Evolutionary conservation across 2,888 invertebrate genomes (phyloP).

Genomic region (Trachelus iudaicus): DNA sequence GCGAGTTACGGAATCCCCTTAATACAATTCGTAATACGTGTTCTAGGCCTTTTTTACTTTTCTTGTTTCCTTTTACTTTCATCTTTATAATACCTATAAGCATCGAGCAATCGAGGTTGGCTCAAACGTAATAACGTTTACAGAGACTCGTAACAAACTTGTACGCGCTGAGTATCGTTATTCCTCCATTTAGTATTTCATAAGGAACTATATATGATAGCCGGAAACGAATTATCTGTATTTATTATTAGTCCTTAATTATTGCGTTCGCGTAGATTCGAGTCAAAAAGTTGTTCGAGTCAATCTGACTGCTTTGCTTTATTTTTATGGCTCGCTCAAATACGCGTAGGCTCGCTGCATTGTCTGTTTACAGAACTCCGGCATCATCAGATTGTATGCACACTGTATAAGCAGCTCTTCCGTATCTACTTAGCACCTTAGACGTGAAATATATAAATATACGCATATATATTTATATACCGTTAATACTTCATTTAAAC

Average conservation of each 20-base stretch:
- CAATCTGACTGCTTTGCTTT: background rate
- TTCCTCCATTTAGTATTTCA: background rate
- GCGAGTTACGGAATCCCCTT: background rate
- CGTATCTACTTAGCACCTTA: constrained; percentile 23
- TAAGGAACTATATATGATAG: background rate
- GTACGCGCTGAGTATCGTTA: background rate
- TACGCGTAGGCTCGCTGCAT: background rate
- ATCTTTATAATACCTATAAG: background rate
- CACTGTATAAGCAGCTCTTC: background rate
- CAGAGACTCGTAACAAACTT: background rate
- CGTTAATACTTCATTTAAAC: constrained; percentile 28
- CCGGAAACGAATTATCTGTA: background rate
- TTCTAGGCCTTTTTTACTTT: background rate
- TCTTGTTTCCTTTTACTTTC: background rate
- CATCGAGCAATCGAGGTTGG: background rate
- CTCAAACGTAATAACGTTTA: background rate
- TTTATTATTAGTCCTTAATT: background rate
- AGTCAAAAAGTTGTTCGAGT: background rate
- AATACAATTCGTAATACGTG: background rate
- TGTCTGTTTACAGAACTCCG: background rate
- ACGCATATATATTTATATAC: constrained; percentile 29
- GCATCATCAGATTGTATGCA: background rate
- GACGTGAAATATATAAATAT: constrained; percentile 16
- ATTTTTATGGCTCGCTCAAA: background rate
- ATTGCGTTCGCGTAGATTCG: background rate